Percentiles rank a stretch among this genome's conserved stretches.
These are phyloP conservation scores for Hypomecis punctinalis DNA, from an alignment of 2,888 invertebrate genomes.

Conservation along the genomic window DNA sequence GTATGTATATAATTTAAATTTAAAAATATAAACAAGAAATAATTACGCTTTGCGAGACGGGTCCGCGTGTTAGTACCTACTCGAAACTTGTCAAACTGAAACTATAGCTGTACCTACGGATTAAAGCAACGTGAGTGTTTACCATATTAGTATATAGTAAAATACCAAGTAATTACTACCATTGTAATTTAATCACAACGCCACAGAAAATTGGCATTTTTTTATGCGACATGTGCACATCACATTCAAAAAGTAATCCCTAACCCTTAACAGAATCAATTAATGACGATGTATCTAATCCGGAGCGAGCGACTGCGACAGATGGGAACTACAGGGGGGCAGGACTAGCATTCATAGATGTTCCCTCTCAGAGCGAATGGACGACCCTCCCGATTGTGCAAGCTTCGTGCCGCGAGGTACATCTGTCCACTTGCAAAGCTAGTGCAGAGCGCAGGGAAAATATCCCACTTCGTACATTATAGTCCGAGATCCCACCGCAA, in stretches of 20 bases:
- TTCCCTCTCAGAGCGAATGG: slow-evolving; percentile 68
- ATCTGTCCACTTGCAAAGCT: slow-evolving; percentile 79
- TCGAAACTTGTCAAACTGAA: too few relatives aligned
- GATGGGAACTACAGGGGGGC: slow-evolving; percentile 79
- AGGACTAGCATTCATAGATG: slow-evolving; percentile 67
- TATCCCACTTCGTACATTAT: slow-evolving; percentile 26
- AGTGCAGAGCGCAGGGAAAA: slow-evolving; percentile 37
- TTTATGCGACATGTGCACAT: slow-evolving; percentile 57
- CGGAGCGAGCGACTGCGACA: slow-evolving; percentile 72
- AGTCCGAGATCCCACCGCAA: too few relatives aligned
- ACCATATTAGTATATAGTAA: too few relatives aligned
- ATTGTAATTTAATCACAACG: not conserved
- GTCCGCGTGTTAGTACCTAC: too few relatives aligned
- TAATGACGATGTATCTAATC: slow-evolving; percentile 80
- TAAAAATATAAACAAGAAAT: too few relatives aligned
- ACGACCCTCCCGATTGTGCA: slow-evolving; percentile 78
- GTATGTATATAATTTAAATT: too few relatives aligned
- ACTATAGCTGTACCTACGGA: too few relatives aligned
- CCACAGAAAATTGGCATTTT: slow-evolving; percentile 28
- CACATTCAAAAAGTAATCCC: slow-evolving; percentile 59
- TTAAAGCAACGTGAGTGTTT: too few relatives aligned
- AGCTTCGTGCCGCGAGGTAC: slow-evolving; percentile 72
- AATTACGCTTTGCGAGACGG: too few relatives aligned
- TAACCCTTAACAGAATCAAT: slow-evolving; percentile 77
- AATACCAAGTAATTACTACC: too few relatives aligned